Evolutionary conservation across 2,113 vertebrate genomes (phyloP), one percentile per base, ranked within the genome.

Genomic region (Neopipo cinnamomea): DNA sequence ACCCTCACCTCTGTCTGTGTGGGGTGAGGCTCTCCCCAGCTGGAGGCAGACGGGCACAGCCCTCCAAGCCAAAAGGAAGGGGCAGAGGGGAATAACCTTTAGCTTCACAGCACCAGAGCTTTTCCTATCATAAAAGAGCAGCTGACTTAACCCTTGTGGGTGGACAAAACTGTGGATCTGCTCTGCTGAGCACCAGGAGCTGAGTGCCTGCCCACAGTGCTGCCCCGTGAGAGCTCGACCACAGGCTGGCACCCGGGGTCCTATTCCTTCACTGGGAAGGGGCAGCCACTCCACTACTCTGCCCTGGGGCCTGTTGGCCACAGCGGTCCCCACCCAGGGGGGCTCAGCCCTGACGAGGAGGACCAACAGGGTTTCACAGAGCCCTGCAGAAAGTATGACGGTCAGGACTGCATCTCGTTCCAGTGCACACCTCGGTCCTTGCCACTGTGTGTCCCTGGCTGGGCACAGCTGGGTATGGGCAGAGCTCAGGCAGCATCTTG

Each of bases 251-350:
- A 14, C 27, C 18, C 6, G 1, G 5, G 13, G 23, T 37, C 44
- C 33, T 4, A 2, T 16, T 28, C 24, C 27, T 1, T 7, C 50
- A 0, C n/a, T 8, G 4, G 16, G 41, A 35, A 0, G 4, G 5
- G 12, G 23, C 35, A 33, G 20, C 1, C 2, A 52, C 33, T 12
- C 41, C 59, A 12, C 28, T 19, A 30, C 76, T 65, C 44, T 18
- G 11, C 17, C 56, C 82, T 58, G 37, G 27, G 28, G 12, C 18
- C 41, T 23, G 20, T 2, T 37, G 44, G 49, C 44, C 11, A 1
- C 0, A 0, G 15, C 35, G 30, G 19, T 46, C 50, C 1, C 0
- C 42, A n/a, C 18, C 9, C 44, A 20, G 4, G 1, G 35, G 35
- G 13, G 1, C 18, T 79, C 31, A 31, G 42, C 63, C 37, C 58